Percentiles rank a stretch among this genome's conserved stretches.
phyloP scores from a whole-genome alignment of 2,888 invertebrate genomes.

The Galerucella pusilla region DNA sequence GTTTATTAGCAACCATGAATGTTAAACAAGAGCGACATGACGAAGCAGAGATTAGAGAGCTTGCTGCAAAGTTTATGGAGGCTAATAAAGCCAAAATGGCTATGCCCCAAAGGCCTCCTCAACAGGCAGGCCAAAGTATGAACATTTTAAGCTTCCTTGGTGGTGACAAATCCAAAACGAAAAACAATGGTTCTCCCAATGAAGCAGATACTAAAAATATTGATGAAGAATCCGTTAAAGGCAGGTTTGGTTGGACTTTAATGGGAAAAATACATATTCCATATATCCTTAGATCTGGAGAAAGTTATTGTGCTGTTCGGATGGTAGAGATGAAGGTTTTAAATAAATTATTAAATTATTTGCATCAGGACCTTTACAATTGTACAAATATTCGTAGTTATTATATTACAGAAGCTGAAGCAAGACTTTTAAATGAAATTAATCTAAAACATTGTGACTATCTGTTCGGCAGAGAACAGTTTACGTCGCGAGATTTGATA shows the following conservation, averaged over 20 bases:
- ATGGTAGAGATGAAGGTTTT: constrained; percentile 93
- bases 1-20: constrained; percentile 45
- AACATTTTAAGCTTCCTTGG: constrained; percentile 75
- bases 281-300: constrained; percentile 84
- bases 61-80: constrained; percentile 89
- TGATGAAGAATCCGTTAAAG: constrained; percentile 82
- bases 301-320: constrained; percentile 92
- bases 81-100: constrained; percentile 66
- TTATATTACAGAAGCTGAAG: constrained; percentile 92
- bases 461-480: constrained; percentile 88
- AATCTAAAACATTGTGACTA: constrained; percentile 92
- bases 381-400: constrained; percentile 93
- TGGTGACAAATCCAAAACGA: constrained; percentile 58
- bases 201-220: constrained; percentile 53
- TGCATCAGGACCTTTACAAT: constrained; percentile 90
- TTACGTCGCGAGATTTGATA: constrained; percentile 89
- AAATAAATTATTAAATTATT: constrained; percentile 87
- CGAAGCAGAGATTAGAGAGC: constrained; percentile 87
- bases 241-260: constrained; percentile 91
- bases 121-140: constrained; percentile 65
- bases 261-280: constrained; percentile 89
- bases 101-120: constrained; percentile 58
- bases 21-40: constrained; percentile 83
- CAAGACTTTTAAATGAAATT: constrained; percentile 90
- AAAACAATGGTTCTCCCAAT: constrained; percentile 62